Percentiles rank a stretch among this genome's conserved stretches.
These are phyloP conservation scores for Thymallus thymallus DNA, from an alignment of 2,113 vertebrate genomes.

Conservation along the genomic window DNA sequence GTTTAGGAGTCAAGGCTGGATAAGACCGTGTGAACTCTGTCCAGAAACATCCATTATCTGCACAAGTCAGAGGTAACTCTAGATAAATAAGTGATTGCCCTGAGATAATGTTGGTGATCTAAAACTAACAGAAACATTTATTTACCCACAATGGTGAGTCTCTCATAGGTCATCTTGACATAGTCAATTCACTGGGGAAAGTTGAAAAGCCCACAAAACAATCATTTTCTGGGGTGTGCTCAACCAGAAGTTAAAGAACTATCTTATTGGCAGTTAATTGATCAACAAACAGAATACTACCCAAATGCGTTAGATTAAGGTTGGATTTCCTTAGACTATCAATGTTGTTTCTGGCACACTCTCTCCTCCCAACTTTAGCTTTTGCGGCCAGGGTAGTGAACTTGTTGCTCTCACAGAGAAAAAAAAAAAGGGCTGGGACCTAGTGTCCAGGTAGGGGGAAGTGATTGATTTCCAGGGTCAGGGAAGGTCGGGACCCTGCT, in stretches of 20 bases:
- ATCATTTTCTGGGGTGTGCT: too few relatives aligned
- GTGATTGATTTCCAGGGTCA: slow-evolving; percentile 27
- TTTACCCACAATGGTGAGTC: too few relatives aligned
- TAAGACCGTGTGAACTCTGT: too few relatives aligned
- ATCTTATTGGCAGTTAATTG: background rate
- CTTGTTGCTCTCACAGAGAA: slow-evolving; percentile 11
- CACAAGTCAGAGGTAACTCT: too few relatives aligned
- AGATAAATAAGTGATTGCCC: too few relatives aligned
- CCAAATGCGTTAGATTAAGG: background rate
- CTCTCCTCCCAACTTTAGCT: background rate
- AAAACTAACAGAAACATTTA: too few relatives aligned
- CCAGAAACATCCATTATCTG: too few relatives aligned
- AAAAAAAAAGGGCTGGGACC: background rate
- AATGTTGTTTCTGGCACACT: background rate
- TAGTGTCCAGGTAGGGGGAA: slow-evolving; percentile 19
- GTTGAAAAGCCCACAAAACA: too few relatives aligned
- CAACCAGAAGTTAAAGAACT: background rate
- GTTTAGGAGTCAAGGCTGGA: too few relatives aligned
- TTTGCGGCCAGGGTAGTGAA: slow-evolving; percentile 2
- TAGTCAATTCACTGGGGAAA: too few relatives aligned
- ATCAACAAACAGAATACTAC: background rate
- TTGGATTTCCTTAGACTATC: background rate
- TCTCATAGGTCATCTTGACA: too few relatives aligned
- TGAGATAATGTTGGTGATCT: too few relatives aligned
- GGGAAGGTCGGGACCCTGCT: slow-evolving; percentile 2